Evolutionary conservation across 2,888 invertebrate species (phyloP), one percentile per base, ranked within the genome.

Genomic region (Melipona beecheii): DNA sequence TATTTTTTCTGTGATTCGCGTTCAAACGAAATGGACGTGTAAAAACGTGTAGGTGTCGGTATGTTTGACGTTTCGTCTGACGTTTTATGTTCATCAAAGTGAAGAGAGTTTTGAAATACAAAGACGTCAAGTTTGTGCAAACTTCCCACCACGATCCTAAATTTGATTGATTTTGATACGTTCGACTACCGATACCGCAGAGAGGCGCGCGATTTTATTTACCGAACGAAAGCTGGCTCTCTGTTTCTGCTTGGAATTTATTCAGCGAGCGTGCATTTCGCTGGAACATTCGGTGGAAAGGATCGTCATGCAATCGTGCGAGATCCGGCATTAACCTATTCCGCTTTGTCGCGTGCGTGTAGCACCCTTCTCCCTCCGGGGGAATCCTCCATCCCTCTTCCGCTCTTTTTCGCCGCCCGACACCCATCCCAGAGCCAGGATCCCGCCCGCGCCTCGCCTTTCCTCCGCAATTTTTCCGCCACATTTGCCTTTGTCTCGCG

Each of bases 401-500:
- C 81, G 73, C 81, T 78, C 88, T 86, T 85, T 83, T 87, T 83
- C 80, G 81, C 84, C 85, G 81, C 60, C 84, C 84, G 80, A 86
- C 84, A 78, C 84, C 89, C 87, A 83, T 81, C 83, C 84, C 84
- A 84, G 80, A 71, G 84, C 85, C 83, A 74, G 86, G 71, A 83
- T 82, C 87, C 88, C 43, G 43, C 86, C 87, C 89, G 87, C 89
- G 83, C 90, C 87, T 86, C 90, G 88, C 90, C 93, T 90, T 92
- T 93, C 90, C 92, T 92, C 90, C 89, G 91, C 93, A 93, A 92
- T 93, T 93, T 93, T 93, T 93, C 92, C 92, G 93, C 91, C 91
- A 92, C 91, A 94, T 94, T 92, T 94, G 94, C 92, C 91, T 95
- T 89, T 93, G 93, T 90, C 94, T 96, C 87, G 93, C 95, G 87